Base-by-base conservation (phyloP, 2,113 vertebrate genomes). In the Triplophysa siluroides region DNA sequence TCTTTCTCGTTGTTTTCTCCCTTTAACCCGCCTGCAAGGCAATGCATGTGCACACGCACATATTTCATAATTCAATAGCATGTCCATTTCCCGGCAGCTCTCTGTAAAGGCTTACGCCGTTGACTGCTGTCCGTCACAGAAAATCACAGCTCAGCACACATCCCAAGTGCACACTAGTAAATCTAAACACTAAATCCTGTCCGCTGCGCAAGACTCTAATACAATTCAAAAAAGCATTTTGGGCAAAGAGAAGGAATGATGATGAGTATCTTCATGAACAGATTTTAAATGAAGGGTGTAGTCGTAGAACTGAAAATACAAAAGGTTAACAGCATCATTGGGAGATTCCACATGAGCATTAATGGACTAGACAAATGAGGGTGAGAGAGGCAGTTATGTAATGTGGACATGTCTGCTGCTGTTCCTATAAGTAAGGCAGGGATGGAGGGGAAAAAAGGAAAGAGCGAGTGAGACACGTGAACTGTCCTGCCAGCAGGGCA, bases 331-430 rank as follows among this genome's bases (percentile, higher is more conserved):
- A 66, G 19, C 61, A 52, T 61, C 12, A 65, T 65, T 29, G 50
- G 21, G 45, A 65, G 24, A 65, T 54, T 45, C 74, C 19, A 18
- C 26, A 7, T 54, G 62, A 77, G 75, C 61, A 77, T 77, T 26
- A 62, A 8, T 33, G 61, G 33, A 58, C 63, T 0, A n/a, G 24
- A 54, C n/a, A 62, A 61, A 50, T 47, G 52, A 60, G 52, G 75
- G 29, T 9, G 47, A 61, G 65, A 21, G 69, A 43, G 45, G n/a
- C 52, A 71, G 76, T 84, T 84, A 82, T 69, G 69, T 84, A 84
- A 82, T 79, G 65, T 56, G 69, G 72, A 82, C 52, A 69, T 66
- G 70, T 54, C 60, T 56, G 63, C 50, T 33, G 64, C 79, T 84
- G 66, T 79, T 76, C 67, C 74, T 66, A 38, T 60, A 60, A 76